Conservation (phyloP, 64 coral and sea anemone genomes). For the Actinia equina region DNA sequence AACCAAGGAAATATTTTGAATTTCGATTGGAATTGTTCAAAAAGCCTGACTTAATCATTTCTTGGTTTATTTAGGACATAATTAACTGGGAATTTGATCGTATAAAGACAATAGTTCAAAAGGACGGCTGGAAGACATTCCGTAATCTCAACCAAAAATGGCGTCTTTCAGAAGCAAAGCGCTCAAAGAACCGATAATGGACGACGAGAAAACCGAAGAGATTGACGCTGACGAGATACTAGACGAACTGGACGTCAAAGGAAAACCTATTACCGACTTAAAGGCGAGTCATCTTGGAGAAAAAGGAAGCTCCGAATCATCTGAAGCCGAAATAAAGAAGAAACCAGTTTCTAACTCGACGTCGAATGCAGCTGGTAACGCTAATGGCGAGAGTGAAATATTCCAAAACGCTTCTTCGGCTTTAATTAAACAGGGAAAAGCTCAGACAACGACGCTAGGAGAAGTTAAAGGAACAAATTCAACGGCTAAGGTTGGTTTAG, state of each 20-base stretch:
- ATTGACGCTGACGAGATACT: background rate
- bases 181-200: constrained; percentile 22
- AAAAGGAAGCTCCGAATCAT: background rate
- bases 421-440: background rate
- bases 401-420: background rate
- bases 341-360: constrained; percentile 11
- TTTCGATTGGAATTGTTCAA: background rate
- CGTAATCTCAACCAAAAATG: constrained; percentile 6
- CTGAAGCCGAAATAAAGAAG: background rate
- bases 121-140: constrained; percentile 3
- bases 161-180: background rate
- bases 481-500: background rate
- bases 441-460: background rate
- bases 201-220: constrained; percentile 23
- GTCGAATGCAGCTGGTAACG: constrained; percentile 11
- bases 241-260: background rate
- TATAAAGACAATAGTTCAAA: background rate
- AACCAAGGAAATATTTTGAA: background rate
- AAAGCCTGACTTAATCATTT: background rate
- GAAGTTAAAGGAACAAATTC: background rate
- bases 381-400: background rate
- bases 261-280: constrained; percentile 6
- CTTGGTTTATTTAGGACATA: background rate
- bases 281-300: background rate
- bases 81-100: background rate